A percentile compares a stretch with the other conserved stretches of the same genome.
These are phyloP conservation scores for Damaliscus lunatus DNA, from an alignment of 2,113 vertebrate genomes.

Conservation along the genomic window DNA sequence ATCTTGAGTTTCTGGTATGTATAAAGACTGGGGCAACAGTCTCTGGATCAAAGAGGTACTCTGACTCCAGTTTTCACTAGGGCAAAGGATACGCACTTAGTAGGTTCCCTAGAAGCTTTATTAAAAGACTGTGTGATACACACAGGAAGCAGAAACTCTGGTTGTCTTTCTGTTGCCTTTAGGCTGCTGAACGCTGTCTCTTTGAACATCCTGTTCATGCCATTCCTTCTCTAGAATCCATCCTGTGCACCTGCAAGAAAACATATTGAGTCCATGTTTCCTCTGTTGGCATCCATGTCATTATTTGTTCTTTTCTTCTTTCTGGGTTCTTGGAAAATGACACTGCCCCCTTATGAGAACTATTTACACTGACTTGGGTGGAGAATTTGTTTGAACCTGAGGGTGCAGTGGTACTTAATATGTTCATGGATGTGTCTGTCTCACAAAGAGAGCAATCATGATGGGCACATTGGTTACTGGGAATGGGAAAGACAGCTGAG, in stretches of 20 bases:
- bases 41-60: neutral
- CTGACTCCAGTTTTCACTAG: neutral
- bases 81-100: neutral
- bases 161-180: neutral
- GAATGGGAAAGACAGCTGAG: neutral
- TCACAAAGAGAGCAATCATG: neutral
- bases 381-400: conserved; percentile 14
- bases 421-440: neutral
- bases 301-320: neutral
- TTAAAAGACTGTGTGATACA: neutral
- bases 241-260: neutral
- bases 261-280: neutral
- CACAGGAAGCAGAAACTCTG: neutral
- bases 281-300: neutral
- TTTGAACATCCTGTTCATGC: neutral
- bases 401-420: neutral
- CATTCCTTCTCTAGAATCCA: neutral
- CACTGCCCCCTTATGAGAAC: neutral
- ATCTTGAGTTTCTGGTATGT: conserved; percentile 19
- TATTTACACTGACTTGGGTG: neutral
- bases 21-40: neutral
- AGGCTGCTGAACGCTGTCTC: neutral
- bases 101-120: neutral
- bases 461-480: neutral
- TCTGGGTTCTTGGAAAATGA: neutral